Conservation (phyloP, 2,888 invertebrate genomes). For the Pycnomerus fuliginosus region DNA sequence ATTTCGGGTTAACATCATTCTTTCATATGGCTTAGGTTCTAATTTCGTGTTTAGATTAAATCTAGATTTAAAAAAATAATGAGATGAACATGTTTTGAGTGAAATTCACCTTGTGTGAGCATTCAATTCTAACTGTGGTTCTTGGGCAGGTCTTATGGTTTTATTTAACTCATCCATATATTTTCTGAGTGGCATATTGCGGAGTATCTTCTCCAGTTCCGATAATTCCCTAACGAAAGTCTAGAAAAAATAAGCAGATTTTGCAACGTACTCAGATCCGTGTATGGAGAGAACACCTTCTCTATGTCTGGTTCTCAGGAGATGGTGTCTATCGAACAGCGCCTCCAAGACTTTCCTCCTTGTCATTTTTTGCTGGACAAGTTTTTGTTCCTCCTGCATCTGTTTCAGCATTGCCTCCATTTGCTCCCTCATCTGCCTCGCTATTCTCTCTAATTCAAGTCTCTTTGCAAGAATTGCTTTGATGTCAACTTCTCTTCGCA, state of each 20-base stretch:
- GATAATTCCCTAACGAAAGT: constrained; percentile 38
- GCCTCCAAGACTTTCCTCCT: constrained; percentile 41
- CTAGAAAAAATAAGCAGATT: constrained; percentile 9
- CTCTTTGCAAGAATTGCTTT: constrained; percentile 24
- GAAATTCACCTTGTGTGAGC: too few species aligned
- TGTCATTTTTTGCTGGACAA: constrained; percentile 24
- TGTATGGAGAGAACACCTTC: constrained; percentile 43
- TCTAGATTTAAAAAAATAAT: constrained; percentile 20
- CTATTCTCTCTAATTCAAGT: constrained; percentile 24
- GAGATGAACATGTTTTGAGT: constrained; percentile 2
- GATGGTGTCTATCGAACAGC: constrained; percentile 49
- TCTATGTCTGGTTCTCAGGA: constrained; percentile 39
- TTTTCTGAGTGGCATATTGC: constrained; percentile 36
- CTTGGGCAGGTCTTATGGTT: constrained; percentile 28
- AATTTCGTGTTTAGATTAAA: constrained; percentile 28
- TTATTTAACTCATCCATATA: constrained; percentile 41
- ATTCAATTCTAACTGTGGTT: not conserved
- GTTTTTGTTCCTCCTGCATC: constrained; percentile 15
- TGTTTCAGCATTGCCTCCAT: constrained; percentile 17
- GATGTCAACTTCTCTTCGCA: constrained; percentile 27
- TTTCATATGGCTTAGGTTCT: constrained; percentile 25
- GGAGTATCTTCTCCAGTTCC: constrained; percentile 41
- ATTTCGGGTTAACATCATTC: constrained; percentile 15
- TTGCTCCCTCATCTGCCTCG: constrained; percentile 25
- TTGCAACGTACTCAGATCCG: constrained; percentile 33